Base-by-base conservation (phyloP, 2,113 vertebrate genomes). In the Motacilla alba region DNA sequence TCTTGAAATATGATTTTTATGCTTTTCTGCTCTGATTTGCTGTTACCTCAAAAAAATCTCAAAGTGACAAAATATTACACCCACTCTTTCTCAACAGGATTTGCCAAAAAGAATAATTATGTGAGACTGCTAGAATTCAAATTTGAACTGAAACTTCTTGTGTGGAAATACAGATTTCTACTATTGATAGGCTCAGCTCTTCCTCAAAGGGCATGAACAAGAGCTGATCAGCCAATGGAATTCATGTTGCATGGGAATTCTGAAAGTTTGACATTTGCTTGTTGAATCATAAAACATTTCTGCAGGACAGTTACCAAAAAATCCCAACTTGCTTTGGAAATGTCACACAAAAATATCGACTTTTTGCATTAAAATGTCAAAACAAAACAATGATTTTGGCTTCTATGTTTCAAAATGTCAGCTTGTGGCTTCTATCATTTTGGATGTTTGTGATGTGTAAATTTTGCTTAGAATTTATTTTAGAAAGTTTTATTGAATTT, bases 351-450 rank as follows among this genome's bases (percentile, higher is more conserved):
- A 95, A 97, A 92, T 91, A 94, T 87, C 91, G 84, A 60, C 69
- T 78, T 96, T 95, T 94, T 93, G 58, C 84, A 84, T 94, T 58
- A 95, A 96, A 96, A 91, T 96, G 95, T 97, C 96, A 97, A 95
- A 97, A 96, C 93, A 97, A 95, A 95, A 84, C 66, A 91, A 84
- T 89, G 89, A 96, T 96, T 95, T 95, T 96, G 90, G 87, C 87
- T 87, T 84, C 68, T 94, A 76, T 73, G 58, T 82, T 94, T 95
- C 95, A 93, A 95, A 95, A 91, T 93, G 93, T 87, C 94, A 92
- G 0, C 81, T 92, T 96, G 37, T 24, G 67, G 72, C n/a, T 89
- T 90, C 93, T 90, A 60, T 93, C 80, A 89, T 94, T 95, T 94
- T 19, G 18, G 49, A 69, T 94, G 73, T 60, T 79, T 68, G 17